phyloP scores from a whole-genome alignment of 1,140 invertebrate species.

The Drosophila seguyi region DNA sequence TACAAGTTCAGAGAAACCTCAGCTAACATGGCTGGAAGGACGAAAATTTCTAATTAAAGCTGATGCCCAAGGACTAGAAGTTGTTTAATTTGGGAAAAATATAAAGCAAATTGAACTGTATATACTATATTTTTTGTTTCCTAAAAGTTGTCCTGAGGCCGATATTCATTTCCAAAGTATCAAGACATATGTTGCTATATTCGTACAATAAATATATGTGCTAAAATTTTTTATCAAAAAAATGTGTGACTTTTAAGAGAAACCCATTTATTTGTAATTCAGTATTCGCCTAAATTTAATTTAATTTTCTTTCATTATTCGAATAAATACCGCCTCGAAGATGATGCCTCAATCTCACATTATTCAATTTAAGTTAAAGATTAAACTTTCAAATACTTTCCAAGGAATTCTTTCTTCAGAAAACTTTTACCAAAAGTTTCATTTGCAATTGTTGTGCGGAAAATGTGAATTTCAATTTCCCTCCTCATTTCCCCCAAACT shows the following conservation, averaged over 20 bases:
- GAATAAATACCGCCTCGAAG: too few species aligned
- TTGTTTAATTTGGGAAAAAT: too few species aligned
- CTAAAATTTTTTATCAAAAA: not conserved
- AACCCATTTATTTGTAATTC: not conserved
- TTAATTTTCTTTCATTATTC: not conserved
- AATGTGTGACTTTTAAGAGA: not conserved
- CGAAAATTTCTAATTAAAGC: constrained; percentile 19
- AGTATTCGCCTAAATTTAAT: not conserved
- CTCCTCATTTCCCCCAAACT: constrained; percentile 15
- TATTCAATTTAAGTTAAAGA: not conserved
- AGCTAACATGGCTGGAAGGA: not conserved
- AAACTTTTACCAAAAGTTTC: constrained; percentile 24
- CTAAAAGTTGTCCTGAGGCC: too few species aligned
- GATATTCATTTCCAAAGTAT: not conserved
- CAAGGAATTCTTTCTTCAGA: not conserved
- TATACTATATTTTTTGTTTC: too few species aligned
- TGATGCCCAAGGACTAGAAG: not conserved
- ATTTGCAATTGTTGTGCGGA: constrained; percentile 13
- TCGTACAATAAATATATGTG: not conserved
- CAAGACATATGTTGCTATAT: too few species aligned
- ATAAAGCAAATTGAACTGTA: not conserved
- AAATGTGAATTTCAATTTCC: constrained; percentile 57
- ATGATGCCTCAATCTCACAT: not conserved
- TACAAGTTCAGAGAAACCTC: constrained; percentile 21
- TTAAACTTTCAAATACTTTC: constrained; percentile 17